Evolutionary conservation across 1,140 invertebrate genomes (phyloP).

Genomic region (Diprion similis): DNA sequence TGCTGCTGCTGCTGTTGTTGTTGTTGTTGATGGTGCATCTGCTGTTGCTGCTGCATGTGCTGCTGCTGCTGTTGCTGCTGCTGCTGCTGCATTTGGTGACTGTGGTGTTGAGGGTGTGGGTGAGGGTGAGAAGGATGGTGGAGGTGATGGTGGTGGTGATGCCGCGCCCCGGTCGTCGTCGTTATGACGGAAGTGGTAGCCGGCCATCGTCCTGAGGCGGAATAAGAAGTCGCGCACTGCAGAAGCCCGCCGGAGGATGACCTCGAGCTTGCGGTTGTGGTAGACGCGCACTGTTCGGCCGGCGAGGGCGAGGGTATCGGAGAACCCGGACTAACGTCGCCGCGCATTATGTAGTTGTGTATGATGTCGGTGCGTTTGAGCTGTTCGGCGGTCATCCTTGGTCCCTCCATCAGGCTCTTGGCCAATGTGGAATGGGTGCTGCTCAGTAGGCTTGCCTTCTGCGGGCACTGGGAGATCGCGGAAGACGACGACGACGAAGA

Average conservation of each 20-base stretch:
- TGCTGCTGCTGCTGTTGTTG: slow-evolving; percentile 28
- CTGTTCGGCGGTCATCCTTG: slow-evolving; percentile 87
- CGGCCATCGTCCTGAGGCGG: slow-evolving; percentile 54
- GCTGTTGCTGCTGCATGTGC: slow-evolving; percentile 36
- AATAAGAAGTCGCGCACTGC: slow-evolving; percentile 48
- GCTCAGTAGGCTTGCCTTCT: slow-evolving; percentile 66
- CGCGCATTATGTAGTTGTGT: slow-evolving; percentile 87
- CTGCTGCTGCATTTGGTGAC: slow-evolving; percentile 38
- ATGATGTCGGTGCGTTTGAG: slow-evolving; percentile 88
- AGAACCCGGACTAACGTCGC: slow-evolving; percentile 65
- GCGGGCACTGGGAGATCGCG: slow-evolving; percentile 50
- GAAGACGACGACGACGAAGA: slow-evolving; percentile 50
- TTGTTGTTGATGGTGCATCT: slow-evolving; percentile 22
- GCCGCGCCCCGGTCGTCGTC: slow-evolving; percentile 53
- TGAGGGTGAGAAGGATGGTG: slow-evolving; percentile 38
- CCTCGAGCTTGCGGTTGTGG: slow-evolving; percentile 51
- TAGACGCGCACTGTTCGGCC: slow-evolving; percentile 58
- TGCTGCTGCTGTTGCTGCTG: slow-evolving; percentile 39
- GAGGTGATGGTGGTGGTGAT: slow-evolving; percentile 43
- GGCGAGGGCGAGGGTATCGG: slow-evolving; percentile 63
- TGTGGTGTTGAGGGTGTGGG: slow-evolving; percentile 22
- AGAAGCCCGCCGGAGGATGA: slow-evolving; percentile 49
- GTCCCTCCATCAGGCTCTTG: slow-evolving; percentile 86
- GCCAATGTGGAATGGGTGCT: slow-evolving; percentile 87
- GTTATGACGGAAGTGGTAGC: slow-evolving; percentile 55